A percentile compares a stretch with the other conserved stretches of the same genome.
phyloP scores from a whole-genome alignment of 2,113 vertebrate genomes.

The Haliaeetus leucogaster region DNA sequence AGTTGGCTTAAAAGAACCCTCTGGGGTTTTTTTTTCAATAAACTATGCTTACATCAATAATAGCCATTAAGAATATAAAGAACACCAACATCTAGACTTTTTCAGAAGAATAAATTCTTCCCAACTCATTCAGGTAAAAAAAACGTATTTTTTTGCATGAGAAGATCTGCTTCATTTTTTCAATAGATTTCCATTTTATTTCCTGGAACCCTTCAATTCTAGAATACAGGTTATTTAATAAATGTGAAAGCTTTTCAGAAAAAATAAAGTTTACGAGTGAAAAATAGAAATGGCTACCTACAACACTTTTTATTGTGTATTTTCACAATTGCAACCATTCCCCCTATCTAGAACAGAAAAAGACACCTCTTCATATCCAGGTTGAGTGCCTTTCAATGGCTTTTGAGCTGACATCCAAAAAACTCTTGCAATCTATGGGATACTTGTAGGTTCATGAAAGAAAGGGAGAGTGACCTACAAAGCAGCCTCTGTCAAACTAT shows the following conservation, averaged over 20 bases:
- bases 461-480: not conserved
- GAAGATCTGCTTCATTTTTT: not conserved
- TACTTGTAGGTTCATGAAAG: not conserved
- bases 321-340: not conserved
- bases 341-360: not conserved
- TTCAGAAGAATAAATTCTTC: not conserved
- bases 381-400: not conserved
- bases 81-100: not conserved
- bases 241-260: not conserved
- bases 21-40: not conserved
- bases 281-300: not conserved
- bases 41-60: not conserved
- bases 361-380: not conserved
- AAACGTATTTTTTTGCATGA: not conserved
- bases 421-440: not conserved
- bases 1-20: not conserved
- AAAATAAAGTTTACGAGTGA: not conserved
- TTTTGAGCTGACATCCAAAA: not conserved
- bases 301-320: not conserved
- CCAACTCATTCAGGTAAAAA: not conserved
- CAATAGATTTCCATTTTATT: not conserved
- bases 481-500: not conserved
- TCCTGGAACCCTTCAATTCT: not conserved
- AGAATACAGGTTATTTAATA: not conserved
- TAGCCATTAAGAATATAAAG: not conserved